phyloP scores from a whole-genome alignment of 2,113 vertebrate genomes.

The Lycaon pictus region DNA sequence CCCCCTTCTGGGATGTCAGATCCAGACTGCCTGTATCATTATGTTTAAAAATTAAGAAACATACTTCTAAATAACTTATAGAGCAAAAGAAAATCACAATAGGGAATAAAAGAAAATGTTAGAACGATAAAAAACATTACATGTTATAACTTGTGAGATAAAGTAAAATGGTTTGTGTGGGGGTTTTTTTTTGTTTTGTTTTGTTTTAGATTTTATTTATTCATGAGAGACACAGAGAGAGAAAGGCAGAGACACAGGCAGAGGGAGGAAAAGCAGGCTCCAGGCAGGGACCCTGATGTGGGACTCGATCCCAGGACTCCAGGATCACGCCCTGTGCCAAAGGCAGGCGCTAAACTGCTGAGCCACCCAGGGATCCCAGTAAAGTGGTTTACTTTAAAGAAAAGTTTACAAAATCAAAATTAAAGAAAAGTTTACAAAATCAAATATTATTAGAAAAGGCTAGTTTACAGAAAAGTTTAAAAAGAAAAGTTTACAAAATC shows the following conservation, averaged over 20 bases:
- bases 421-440: slow-evolving; percentile 25
- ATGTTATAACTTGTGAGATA: not conserved
- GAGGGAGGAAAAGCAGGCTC: too few relatives aligned
- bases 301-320: too few relatives aligned
- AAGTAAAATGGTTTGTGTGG: too few relatives aligned
- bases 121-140: not conserved
- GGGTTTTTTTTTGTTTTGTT: too few relatives aligned
- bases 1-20: not conserved
- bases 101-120: not conserved
- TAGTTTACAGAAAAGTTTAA: too few relatives aligned
- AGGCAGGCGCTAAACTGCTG: too few relatives aligned
- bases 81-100: not conserved
- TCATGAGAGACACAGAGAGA: too few relatives aligned
- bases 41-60: slow-evolving; percentile 38
- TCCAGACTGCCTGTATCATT: not conserved
- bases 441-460: slow-evolving; percentile 12
- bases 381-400: not conserved
- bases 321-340: too few relatives aligned
- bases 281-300: too few relatives aligned
- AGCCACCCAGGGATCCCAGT: not conserved
- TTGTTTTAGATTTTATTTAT: too few relatives aligned
- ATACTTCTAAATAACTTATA: not conserved
- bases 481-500: slow-evolving; percentile 24
- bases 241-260: too few relatives aligned
- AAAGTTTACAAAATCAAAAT: slow-evolving; percentile 38